Conservation (phyloP, 2,888 invertebrate genomes). For the Blastobasis lacticolella region DNA sequence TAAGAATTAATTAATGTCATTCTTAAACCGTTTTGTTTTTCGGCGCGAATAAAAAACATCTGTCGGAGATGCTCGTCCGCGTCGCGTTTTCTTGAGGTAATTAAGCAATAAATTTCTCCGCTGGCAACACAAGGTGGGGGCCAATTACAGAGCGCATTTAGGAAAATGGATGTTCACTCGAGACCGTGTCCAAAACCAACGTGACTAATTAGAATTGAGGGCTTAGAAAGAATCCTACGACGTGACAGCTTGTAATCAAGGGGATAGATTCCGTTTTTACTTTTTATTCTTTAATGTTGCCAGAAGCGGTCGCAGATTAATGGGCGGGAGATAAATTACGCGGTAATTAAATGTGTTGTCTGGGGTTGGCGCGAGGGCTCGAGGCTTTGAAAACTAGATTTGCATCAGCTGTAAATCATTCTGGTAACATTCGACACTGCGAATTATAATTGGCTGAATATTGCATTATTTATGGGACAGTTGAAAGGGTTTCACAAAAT, state of each 20-base stretch:
- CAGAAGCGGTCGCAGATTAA: slow-evolving; percentile 58
- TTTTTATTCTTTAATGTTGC: slow-evolving; percentile 38
- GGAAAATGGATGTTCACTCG: slow-evolving; percentile 64
- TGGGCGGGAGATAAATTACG: slow-evolving; percentile 61
- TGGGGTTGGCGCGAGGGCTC: slow-evolving; percentile 26
- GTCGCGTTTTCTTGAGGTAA: slow-evolving; percentile 73
- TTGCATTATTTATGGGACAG: too few species aligned
- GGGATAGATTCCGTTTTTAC: slow-evolving; percentile 54
- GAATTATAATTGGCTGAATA: too few species aligned
- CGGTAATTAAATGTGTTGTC: slow-evolving; percentile 65
- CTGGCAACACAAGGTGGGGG: slow-evolving; percentile 69
- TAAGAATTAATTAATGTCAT: slow-evolving; percentile 76
- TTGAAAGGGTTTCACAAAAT: too few species aligned
- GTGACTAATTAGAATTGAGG: slow-evolving; percentile 67
- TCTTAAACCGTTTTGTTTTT: slow-evolving; percentile 73
- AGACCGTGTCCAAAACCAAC: slow-evolving; percentile 39
- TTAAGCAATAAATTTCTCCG: slow-evolving; percentile 74
- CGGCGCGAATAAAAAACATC: slow-evolving; percentile 71
- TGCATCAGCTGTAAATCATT: slow-evolving; percentile 28
- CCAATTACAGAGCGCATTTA: slow-evolving; percentile 63
- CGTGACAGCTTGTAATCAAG: slow-evolving; percentile 73
- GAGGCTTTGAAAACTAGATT: slow-evolving; percentile 22
- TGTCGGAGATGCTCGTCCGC: slow-evolving; percentile 51
- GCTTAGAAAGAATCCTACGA: slow-evolving; percentile 70
- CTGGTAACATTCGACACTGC: slow-evolving; percentile 18